Evolutionary conservation across 2,888 invertebrate species (phyloP), one percentile per base, ranked within the genome.

Genomic region (Autographa pulchrina): DNA sequence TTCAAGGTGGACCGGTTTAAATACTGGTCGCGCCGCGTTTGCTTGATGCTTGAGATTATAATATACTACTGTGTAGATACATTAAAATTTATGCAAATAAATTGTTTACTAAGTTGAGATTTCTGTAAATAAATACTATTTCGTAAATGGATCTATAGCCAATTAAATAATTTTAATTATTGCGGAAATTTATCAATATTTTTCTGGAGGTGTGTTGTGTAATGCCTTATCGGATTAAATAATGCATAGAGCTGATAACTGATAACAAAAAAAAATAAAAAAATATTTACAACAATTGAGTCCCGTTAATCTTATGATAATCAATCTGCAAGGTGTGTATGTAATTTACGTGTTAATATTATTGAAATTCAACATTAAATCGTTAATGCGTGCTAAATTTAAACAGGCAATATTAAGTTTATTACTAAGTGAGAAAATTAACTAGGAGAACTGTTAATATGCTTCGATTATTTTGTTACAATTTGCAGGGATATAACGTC

Each of bases 1-100:
- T 85, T 90, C 92, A 94, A 94, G 94, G 94, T 90, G 87, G 91
- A 92, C 93, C 87, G 90, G 91, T 92, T 89, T 86, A 81, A 86
- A 87, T 83, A 89, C 88, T 88, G 85, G 88, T 88, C 87, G 81
- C 75, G 83, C 87, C 82, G 86, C 86, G 87, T 85, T 88, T 84
- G 86, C 85, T 81, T 86, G 84, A 89, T 81, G 86, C 84, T 87
- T 83, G 78, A 81, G 77, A 85, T 80, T 74, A 80, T 83, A 79
- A 77, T 84, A 78, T 81, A 83, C 78, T 77, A 72, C 70, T 72
- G 78, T 71, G 73, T 70, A 25, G 25, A 25, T 25, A 67, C 66
- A 77, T 78, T 72, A 72, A 77, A 72, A 72, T 75, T 58, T 65
- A 81, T 76, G 71, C 71, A 75, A 75, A 80, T 76, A 73, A 66